Base-by-base conservation (phyloP, 2,113 vertebrate species). In the Clarias batrachus region DNA sequence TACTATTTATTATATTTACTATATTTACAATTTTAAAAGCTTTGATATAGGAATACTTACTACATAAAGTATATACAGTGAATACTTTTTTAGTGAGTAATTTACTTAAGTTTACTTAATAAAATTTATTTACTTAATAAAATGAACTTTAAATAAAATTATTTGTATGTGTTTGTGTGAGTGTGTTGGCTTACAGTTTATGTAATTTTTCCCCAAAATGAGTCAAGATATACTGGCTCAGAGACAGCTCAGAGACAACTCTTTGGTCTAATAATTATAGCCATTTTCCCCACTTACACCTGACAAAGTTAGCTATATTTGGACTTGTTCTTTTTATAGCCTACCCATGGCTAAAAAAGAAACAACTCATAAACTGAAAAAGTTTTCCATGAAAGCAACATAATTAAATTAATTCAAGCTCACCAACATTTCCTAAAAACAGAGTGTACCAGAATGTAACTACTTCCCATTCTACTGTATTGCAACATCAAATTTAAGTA, bases 221-320 rank as follows among this genome's bases (percentile, higher is more conserved):
- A 77, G 23, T 56, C 74, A 77, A 41, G 71, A 52, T n/a, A 77
- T n/a, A 77, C 17, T 77, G 25, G 41, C 13, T 77, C 52, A 77
- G 74, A 7, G 5, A 52, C 1, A 56, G 14, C 1, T n/a, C 52
- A 77, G 48, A 54, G 25, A 77, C 13, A 54, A 77, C 27, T 17
- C 23, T 77, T 52, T 76, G 1, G 48, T 1, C 12, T 52, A 21
- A 16, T 21, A 73, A 41, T 37, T 7, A 41, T 21, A 71, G 30
- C 6, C 33, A 52, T n/a, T 52, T 76, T 23, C 21, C 11, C 16
- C 3, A 9, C 1, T 48, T 48, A 23, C 41, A 70, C 33, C 33
- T 73, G 33, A 73, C 17, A 41, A 73, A 12, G 37, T 48, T 73
- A 41, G 70, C 19, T 73, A 41, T 23, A 73, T 73, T 41, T 12